Base-by-base conservation (phyloP, 2,113 vertebrate genomes). In the Salvelinus namaycush region DNA sequence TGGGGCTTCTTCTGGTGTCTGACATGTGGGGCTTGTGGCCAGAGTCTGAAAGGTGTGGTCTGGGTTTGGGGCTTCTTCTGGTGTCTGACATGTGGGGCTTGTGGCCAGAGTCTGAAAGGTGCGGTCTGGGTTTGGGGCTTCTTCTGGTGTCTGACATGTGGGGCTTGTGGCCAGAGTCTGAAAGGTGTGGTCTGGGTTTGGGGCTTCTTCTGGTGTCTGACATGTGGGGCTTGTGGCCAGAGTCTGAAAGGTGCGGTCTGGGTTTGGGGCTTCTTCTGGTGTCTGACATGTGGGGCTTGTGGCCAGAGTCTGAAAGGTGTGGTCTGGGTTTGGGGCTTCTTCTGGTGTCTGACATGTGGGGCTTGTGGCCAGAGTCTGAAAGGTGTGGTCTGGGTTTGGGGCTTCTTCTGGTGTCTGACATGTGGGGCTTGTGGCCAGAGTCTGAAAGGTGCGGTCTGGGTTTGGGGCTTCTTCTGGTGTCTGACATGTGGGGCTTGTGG, bases 401-500 rank as follows among this genome's bases (percentile, higher is more conserved):
- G 67, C 18, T 74, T 71, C 77, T 77, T 51, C 24, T 24, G 24
- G 24, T 24, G 24, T 51, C 24, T 24, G 24, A 24, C 24, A 24
- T 24, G 11, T 51, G 13, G 49, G 49, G 49, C 49, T 51, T 11
- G 49, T 14, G 9, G 49, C 49, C 13, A 51, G 49, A 51, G 49
- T 51, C 49, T 51, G 13, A 51, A 14, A 13, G 3, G 11, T 51
- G 9, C 3, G 13, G 49, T 51, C 73, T 75, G 70, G 31, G 31
- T 34, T 82, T 72, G 24, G 81, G 87, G 78, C 75, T 79, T 76
- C 82, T 92, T 72, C 16, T 74, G 49, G 9, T 13, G 49, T 51
- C 24, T 24, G 24, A 24, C 24, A 24, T 24, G 11, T 51, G 13
- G 49, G 49, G 49, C 49, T 51, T 11, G 49, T 14, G 9, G 49